Conservation (phyloP, 2,888 invertebrate species). For the Branchipolynoe longqiensis region DNA sequence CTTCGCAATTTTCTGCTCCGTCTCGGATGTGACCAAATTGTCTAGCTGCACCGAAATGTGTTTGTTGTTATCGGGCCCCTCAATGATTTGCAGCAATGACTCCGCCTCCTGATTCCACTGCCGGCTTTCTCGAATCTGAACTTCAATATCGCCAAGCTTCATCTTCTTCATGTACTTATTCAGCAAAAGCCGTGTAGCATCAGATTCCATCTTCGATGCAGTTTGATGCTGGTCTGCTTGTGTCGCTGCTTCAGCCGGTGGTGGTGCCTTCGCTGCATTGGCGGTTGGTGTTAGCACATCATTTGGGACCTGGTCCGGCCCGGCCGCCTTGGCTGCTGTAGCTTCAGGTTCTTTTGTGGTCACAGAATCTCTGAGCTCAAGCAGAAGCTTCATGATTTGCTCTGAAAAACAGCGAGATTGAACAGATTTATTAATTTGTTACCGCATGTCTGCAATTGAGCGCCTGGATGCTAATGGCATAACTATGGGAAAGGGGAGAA, state of each 20-base stretch:
- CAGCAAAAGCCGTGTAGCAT: not conserved
- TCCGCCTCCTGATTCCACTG: constrained; percentile 54
- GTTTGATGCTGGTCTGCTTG: no score
- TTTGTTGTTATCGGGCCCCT: constrained; percentile 50
- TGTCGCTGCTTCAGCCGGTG: not conserved
- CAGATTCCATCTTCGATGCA: not conserved
- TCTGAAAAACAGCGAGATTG: constrained; percentile 11
- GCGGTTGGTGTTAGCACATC: not conserved
- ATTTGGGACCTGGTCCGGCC: not conserved
- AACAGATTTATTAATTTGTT: not conserved
- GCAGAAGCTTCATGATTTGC: constrained; percentile 12
- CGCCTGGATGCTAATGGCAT: no score
- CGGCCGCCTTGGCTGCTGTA: not conserved
- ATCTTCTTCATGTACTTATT: constrained; percentile 53
- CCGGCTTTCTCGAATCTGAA: constrained; percentile 13
- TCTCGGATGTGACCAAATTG: constrained; percentile 24
- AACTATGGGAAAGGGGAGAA: no score
- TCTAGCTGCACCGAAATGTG: constrained; percentile 45
- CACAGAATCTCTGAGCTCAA: not conserved
- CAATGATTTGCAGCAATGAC: constrained; percentile 44
- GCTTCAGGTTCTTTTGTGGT: not conserved
- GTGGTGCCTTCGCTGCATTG: not conserved
- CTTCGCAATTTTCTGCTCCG: constrained; percentile 30
- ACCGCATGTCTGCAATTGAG: not conserved
- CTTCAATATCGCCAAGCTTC: constrained; percentile 45